These are phyloP conservation scores for Numida meleagris DNA, from an alignment of 2,113 vertebrate genomes.

Conservation along the genomic window DNA sequence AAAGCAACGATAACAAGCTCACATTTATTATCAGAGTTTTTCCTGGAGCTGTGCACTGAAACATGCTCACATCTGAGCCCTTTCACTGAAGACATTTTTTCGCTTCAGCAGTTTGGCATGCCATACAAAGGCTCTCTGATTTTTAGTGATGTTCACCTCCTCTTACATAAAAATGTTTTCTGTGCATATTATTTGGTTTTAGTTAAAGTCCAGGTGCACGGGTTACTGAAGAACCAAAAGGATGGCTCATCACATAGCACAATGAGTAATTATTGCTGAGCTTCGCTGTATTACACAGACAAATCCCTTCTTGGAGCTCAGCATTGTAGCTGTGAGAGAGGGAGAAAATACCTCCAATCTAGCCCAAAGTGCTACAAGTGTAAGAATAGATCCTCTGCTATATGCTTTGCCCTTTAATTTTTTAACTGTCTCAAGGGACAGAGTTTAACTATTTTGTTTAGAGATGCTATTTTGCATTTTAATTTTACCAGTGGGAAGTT, in stretches of 20 bases:
- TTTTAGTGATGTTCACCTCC: constrained; percentile 78
- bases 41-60: constrained; percentile 73
- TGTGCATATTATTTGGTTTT: constrained; percentile 70
- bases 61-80: constrained; percentile 78
- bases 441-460: constrained; percentile 31
- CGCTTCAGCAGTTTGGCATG: constrained; percentile 81
- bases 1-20: constrained; percentile 79
- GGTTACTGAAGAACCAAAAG: constrained; percentile 61
- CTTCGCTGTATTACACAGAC: constrained; percentile 34
- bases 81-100: constrained; percentile 75
- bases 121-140: constrained; percentile 84
- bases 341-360: constrained; percentile 32
- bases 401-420: constrained; percentile 26
- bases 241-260: constrained; percentile 63
- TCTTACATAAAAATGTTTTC: constrained; percentile 83
- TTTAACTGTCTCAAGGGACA: constrained; percentile 14
- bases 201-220: constrained; percentile 75
- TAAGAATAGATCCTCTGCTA: not conserved
- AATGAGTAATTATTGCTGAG: constrained; percentile 67
- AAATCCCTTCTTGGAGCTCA: constrained; percentile 51
- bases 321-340: constrained; percentile 29
- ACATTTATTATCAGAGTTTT: constrained; percentile 76
- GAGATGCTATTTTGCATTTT: constrained; percentile 40
- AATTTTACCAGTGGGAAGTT: constrained; percentile 45
- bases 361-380: not conserved